phyloP scores from a whole-genome alignment of 2,797 vertebrate genomes.

The Coracias cyanogaster region DNA sequence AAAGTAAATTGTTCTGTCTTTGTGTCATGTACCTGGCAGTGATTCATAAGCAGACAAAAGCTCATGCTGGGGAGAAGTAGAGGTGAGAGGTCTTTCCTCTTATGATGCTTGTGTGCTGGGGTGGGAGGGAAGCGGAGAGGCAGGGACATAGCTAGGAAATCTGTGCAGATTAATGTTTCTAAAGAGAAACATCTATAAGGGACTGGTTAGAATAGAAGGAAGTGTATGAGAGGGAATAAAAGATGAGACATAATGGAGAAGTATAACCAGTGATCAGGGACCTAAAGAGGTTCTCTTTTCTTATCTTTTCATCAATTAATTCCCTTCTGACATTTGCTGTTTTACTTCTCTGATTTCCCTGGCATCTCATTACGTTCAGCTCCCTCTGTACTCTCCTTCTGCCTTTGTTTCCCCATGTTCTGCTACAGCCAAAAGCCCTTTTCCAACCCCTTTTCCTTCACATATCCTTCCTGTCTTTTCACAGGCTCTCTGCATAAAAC shows the following conservation, averaged over 20 bases:
- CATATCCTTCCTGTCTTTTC: not conserved
- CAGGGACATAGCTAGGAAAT: not conserved
- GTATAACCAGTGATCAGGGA: not conserved
- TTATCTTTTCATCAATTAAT: not conserved
- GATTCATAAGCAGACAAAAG: not conserved
- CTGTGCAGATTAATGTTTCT: not conserved
- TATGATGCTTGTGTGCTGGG: not conserved
- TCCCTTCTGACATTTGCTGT: not conserved
- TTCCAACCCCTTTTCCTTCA: not conserved
- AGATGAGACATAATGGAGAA: not conserved
- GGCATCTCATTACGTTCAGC: not conserved
- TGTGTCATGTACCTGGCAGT: not conserved
- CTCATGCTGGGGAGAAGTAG: not conserved
- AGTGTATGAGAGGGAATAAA: not conserved
- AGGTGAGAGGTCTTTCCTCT: slow-evolving; percentile 21
- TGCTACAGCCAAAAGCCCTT: not conserved
- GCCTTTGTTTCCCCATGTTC: not conserved
- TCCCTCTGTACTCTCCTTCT: not conserved
- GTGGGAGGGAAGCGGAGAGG: not conserved
- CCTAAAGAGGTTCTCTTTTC: not conserved
- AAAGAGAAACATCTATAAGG: not conserved
- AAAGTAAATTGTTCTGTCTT: slow-evolving; percentile 22
- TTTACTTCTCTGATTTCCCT: not conserved
- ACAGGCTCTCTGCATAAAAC: not conserved
- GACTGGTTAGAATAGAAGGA: not conserved